Percentiles rank a stretch among this genome's conserved stretches.
Conservation (phyloP, 1,140 invertebrate species). For the Drosophila truncata region DNA sequence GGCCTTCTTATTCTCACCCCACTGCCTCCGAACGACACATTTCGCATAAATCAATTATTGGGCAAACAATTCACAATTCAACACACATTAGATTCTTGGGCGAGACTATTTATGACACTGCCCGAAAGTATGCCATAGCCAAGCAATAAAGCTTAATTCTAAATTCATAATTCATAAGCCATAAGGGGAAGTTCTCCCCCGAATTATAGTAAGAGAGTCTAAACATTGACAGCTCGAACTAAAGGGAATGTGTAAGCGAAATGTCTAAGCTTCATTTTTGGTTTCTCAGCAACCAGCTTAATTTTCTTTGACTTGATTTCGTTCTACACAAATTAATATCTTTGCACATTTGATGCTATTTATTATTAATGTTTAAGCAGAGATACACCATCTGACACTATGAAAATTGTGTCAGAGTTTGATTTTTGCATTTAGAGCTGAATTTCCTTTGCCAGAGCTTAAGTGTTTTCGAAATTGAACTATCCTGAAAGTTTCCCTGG, state of each 20-base stretch:
- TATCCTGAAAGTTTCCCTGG: not conserved
- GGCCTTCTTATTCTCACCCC: not conserved
- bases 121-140: conserved; percentile 58
- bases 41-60: conserved; percentile 71
- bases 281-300: not conserved
- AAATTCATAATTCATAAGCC: conserved; percentile 37
- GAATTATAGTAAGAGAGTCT: not conserved
- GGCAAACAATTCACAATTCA: conserved; percentile 45
- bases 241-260: not conserved
- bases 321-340: not conserved
- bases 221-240: not conserved
- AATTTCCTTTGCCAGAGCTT: not conserved
- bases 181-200: too few relatives aligned
- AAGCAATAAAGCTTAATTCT: conserved; percentile 4
- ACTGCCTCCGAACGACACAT: conserved; percentile 2
- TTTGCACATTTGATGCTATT: not conserved
- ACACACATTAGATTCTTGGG: conserved; percentile 19
- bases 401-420: not conserved
- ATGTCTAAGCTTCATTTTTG: not conserved
- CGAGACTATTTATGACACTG: conserved; percentile 33
- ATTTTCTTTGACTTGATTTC: not conserved
- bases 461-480: too few relatives aligned
- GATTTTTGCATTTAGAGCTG: not conserved
- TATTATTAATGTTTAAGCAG: not conserved
- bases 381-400: not conserved